phyloP scores from a whole-genome alignment of 2,888 invertebrate genomes.

The Aleiodes leptofemur region DNA sequence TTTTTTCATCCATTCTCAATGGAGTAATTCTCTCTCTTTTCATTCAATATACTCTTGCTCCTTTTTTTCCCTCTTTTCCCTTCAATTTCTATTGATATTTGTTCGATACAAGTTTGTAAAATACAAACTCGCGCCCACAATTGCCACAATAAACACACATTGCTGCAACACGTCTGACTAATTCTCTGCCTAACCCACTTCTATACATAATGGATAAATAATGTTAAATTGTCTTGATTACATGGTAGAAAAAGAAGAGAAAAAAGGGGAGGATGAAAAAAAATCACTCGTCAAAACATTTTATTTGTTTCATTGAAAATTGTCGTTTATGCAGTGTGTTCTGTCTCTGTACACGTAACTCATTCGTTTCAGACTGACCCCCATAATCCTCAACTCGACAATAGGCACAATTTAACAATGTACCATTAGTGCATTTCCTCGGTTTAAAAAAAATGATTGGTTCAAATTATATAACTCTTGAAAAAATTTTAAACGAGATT shows the following conservation, averaged over 20 bases:
- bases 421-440: conserved; percentile 16
- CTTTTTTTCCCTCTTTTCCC: not conserved
- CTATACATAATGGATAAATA: no score
- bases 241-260: not conserved
- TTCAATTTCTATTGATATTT: not conserved
- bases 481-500: not conserved
- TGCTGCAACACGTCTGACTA: conserved; percentile 27
- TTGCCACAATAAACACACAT: conserved; percentile 31
- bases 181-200: conserved; percentile 20
- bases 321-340: not conserved
- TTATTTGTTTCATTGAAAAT: no score
- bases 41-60: not conserved
- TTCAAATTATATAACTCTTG: not conserved
- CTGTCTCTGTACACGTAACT: conserved; percentile 32
- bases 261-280: not conserved
- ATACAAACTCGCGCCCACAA: not conserved
- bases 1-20: not conserved
- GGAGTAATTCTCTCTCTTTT: not conserved
- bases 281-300: conserved; percentile 10
- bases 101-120: not conserved
- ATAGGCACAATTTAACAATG: conserved; percentile 41
- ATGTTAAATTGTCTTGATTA: not conserved
- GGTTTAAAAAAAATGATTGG: not conserved
- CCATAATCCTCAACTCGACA: conserved; percentile 24
- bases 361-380: conserved; percentile 38